phyloP scores from a whole-genome alignment of 92 coral and sea anemone species.

The Scolanthus callimorphus region DNA sequence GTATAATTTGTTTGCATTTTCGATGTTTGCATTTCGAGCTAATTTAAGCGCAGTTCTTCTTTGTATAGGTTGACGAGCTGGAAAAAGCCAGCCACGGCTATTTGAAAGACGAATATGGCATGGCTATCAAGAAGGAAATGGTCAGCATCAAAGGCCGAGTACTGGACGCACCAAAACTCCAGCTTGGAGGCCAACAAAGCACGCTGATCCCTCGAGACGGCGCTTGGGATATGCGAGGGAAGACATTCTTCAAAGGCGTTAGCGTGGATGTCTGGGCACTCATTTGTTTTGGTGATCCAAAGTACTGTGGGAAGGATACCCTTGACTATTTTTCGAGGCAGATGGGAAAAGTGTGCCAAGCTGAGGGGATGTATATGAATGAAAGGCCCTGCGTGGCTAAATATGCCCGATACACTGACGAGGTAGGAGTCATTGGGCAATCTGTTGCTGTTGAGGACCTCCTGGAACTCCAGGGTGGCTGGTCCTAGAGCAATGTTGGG shows the following conservation, averaged over 20 bases:
- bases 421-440: too few relatives aligned
- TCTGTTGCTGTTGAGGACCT: too few relatives aligned
- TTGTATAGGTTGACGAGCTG: constrained; percentile 62
- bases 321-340: constrained; percentile 30
- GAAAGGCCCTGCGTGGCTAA: too few relatives aligned
- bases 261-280: constrained; percentile 64
- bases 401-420: too few relatives aligned
- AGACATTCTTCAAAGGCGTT: constrained; percentile 38
- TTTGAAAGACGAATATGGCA: constrained; percentile 57
- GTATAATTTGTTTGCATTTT: not conserved
- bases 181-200: constrained; percentile 38
- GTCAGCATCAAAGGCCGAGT: constrained; percentile 77
- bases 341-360: constrained; percentile 44
- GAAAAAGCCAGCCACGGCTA: constrained; percentile 34
- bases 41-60: too few relatives aligned
- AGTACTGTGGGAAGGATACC: constrained; percentile 14
- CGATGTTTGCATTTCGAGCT: too few relatives aligned
- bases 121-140: constrained; percentile 65
- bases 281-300: constrained; percentile 49
- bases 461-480: too few relatives aligned
- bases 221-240: constrained; percentile 74
- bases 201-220: constrained; percentile 66
- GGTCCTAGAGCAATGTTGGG: too few relatives aligned
- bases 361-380: constrained; percentile 80
- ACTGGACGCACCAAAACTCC: constrained; percentile 67